Evolutionary conservation across 53 echinoderm and acorn worm genomes (phyloP).

Genomic region (Paelopatides confundens): DNA sequence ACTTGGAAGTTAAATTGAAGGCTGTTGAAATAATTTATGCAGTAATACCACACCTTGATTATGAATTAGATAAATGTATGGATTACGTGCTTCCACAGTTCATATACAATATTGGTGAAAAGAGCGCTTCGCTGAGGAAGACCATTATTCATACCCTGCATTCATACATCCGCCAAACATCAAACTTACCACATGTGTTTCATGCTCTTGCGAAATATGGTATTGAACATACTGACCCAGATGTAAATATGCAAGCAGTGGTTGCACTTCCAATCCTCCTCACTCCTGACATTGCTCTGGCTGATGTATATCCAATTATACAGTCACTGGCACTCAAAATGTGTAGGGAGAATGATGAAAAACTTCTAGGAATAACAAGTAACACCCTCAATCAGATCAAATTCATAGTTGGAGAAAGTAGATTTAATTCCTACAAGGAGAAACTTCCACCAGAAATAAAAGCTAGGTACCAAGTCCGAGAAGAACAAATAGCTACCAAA

Average conservation of each 20-base stretch:
- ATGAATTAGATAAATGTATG: constrained; percentile 93
- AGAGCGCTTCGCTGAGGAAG: constrained; percentile 79
- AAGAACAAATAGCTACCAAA: background rate
- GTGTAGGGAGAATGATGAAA: constrained; percentile 74
- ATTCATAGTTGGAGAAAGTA: constrained; percentile 78
- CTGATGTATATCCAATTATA: constrained; percentile 84
- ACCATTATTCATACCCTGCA: constrained; percentile 90
- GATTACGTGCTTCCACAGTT: constrained; percentile 79
- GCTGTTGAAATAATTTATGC: constrained; percentile 89
- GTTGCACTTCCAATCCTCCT: constrained; percentile 86
- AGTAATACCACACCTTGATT: constrained; percentile 84
- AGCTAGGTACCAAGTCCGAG: constrained; percentile 17
- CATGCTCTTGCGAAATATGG: constrained; percentile 86
- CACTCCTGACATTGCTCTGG: constrained; percentile 83
- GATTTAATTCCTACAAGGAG: constrained; percentile 80
- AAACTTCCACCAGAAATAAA: constrained; percentile 72
- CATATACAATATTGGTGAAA: constrained; percentile 85
- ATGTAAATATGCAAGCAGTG: constrained; percentile 83
- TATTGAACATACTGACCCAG: constrained; percentile 83
- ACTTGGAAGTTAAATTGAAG: constrained; percentile 82
- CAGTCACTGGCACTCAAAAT: constrained; percentile 83
- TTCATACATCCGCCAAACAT: constrained; percentile 91
- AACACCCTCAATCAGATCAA: constrained; percentile 82
- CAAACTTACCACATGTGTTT: constrained; percentile 82
- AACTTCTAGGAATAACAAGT: constrained; percentile 60